Evolutionary conservation across 2,113 vertebrate genomes (phyloP), one percentile per base, ranked within the genome.

Genomic region (Myotis lucifugus): DNA sequence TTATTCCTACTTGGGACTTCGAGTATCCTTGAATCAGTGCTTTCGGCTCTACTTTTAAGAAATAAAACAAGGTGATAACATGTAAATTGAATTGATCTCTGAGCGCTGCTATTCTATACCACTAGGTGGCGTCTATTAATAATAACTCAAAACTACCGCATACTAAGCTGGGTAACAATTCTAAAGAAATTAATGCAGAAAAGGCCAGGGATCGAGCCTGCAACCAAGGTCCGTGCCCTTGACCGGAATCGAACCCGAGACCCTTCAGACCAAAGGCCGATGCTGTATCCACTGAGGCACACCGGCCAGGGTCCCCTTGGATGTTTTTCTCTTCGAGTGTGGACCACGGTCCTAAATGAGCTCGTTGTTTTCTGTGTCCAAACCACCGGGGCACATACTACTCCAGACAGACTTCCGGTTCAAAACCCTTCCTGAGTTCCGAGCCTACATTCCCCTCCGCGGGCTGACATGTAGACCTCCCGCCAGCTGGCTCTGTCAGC

Each of bases 81-180:
- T 23, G n/a, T 7, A 85, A n/a, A 4, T 79, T 32, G 64, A 32
- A 37, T 76, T 54, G 25, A 50, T n/a, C 34, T 79, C 34, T 19
- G 61, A 76, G 67, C 64, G 64, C 78, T 85, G 67, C 66, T 50
- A 12, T 12, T 56, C 25, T 64, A 8, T 17, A 88, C 97, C 98
- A 96, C 97, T 97, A 98, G 98, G 73, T 95, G 97, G 97, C 97
- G 78, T 72, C 95, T 96, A 76, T 61, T 88, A 94, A 61, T 76
- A 95, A 64, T 37, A 66, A 81, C 66, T 19, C 50, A 66, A 82
- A 73, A 88, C 56, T 6, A 14, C 18, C 14, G 34, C 25, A 3
- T 2, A 17, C 1, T 17, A 19, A 19, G 70, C 48, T 14, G n/a
- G 37, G 40, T 82, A 69, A 52, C 88, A 37, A 84, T 87, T 85